Evolutionary conservation across 2,888 invertebrate species (phyloP).

Genomic region (Bruchidius siliquastri): DNA sequence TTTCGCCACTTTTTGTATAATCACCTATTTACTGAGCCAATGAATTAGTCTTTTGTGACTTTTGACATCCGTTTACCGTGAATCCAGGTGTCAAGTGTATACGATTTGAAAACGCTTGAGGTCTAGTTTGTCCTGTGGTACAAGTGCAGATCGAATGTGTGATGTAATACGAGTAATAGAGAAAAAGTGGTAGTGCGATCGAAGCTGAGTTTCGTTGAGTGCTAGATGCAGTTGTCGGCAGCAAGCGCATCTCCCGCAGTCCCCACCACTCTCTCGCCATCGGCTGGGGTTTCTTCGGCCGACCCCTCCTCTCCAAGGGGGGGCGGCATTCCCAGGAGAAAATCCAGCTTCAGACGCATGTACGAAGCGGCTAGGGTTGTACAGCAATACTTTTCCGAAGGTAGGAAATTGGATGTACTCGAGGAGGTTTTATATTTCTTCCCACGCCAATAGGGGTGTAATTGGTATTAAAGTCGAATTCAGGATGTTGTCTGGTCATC

Average conservation of each 20-base stretch:
- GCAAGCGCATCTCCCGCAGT: not conserved
- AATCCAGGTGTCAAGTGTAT: too few relatives aligned
- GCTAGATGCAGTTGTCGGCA: not conserved
- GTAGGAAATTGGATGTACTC: conserved; percentile 12
- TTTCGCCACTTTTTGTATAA: too few relatives aligned
- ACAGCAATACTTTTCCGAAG: conserved; percentile 31
- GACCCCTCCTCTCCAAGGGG: not conserved
- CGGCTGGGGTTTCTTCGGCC: not conserved
- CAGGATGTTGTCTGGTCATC: too few relatives aligned
- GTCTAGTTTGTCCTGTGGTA: too few relatives aligned
- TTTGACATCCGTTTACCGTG: too few relatives aligned
- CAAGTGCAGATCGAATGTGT: not conserved
- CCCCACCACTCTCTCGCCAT: not conserved
- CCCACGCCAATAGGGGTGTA: too few relatives aligned
- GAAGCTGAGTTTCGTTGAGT: not conserved
- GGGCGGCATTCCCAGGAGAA: conserved; percentile 21
- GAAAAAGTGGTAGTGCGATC: not conserved
- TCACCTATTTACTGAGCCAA: too few relatives aligned
- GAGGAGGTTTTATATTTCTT: not conserved
- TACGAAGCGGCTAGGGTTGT: conserved; percentile 30
- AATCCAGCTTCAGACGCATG: conserved; percentile 32
- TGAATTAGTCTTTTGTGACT: too few relatives aligned
- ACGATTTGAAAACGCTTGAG: too few relatives aligned
- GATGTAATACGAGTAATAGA: not conserved
- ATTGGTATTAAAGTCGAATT: too few relatives aligned